These are phyloP conservation scores for Periophthalmus magnuspinnatus DNA, from an alignment of 2,797 vertebrate species.

Conservation along the genomic window DNA sequence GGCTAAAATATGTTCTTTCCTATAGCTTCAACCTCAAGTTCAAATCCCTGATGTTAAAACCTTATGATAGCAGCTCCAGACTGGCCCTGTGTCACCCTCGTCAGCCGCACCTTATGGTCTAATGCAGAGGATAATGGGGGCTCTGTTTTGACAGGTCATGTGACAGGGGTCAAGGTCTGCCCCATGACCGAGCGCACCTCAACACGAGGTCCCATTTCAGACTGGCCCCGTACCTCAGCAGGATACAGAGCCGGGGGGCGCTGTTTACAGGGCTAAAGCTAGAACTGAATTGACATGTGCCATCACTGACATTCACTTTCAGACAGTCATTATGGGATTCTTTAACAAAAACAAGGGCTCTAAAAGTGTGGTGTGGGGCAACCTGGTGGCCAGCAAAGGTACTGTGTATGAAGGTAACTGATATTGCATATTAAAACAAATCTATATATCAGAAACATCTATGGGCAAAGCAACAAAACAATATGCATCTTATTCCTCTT, in stretches of 20 bases:
- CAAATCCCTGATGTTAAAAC: slow-evolving; percentile 5
- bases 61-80: slow-evolving; percentile 25
- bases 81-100: slow-evolving; percentile 16
- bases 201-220: slow-evolving; percentile 28
- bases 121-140: slow-evolving; percentile 29
- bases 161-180: slow-evolving; percentile 42
- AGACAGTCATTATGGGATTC: neutral
- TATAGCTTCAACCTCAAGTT: neutral
- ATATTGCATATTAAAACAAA: too few relatives aligned
- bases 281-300: slow-evolving; percentile 2
- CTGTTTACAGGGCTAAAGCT: slow-evolving; percentile 1
- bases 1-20: slow-evolving; percentile 23
- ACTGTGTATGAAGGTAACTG: neutral
- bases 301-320: neutral
- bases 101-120: slow-evolving; percentile 16
- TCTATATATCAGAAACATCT: neutral
- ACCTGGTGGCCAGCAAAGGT: neutral
- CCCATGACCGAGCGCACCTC: slow-evolving; percentile 10
- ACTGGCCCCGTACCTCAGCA: neutral
- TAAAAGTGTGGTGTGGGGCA: neutral
- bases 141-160: slow-evolving; percentile 46
- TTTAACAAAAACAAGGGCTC: neutral
- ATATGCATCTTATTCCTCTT: neutral
- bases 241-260: slow-evolving; percentile 14
- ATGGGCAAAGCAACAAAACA: neutral